Evolutionary conservation across 2,888 invertebrate species (phyloP).

Genomic region (Andrena bucephala): DNA sequence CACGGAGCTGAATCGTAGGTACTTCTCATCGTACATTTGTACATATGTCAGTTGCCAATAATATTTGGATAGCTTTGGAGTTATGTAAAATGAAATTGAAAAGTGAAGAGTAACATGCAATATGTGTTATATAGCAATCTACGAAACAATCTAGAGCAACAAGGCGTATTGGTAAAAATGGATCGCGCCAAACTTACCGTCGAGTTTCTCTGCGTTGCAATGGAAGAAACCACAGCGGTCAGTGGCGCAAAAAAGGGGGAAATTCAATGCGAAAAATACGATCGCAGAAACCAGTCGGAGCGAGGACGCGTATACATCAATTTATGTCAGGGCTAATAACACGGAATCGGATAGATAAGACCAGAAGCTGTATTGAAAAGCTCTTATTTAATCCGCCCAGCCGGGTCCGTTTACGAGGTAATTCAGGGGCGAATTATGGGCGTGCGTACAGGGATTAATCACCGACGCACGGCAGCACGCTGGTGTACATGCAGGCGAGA

Average conservation of each 20-base stretch:
- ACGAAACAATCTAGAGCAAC: neutral
- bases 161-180: neutral
- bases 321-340: conserved; percentile 67
- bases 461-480: conserved; percentile 38
- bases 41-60: too few species aligned
- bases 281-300: conserved; percentile 22
- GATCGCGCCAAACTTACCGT: neutral
- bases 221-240: neutral
- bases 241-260: neutral
- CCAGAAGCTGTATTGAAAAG: conserved; percentile 71
- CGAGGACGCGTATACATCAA: conserved; percentile 45
- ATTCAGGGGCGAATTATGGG: conserved; percentile 76
- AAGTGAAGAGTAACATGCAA: too few species aligned
- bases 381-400: conserved; percentile 68
- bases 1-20: neutral
- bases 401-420: conserved; percentile 66
- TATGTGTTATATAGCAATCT: too few species aligned
- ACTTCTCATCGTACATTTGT: neutral
- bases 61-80: too few species aligned
- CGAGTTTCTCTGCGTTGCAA: neutral
- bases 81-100: too few species aligned
- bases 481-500: conserved; percentile 27
- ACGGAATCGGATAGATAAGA: conserved; percentile 66
- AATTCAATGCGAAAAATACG: neutral
- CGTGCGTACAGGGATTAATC: conserved; percentile 71